These are phyloP conservation scores for Rotaria sp. DNA, from an alignment of 2,888 invertebrate species.

Conservation along the genomic window DNA sequence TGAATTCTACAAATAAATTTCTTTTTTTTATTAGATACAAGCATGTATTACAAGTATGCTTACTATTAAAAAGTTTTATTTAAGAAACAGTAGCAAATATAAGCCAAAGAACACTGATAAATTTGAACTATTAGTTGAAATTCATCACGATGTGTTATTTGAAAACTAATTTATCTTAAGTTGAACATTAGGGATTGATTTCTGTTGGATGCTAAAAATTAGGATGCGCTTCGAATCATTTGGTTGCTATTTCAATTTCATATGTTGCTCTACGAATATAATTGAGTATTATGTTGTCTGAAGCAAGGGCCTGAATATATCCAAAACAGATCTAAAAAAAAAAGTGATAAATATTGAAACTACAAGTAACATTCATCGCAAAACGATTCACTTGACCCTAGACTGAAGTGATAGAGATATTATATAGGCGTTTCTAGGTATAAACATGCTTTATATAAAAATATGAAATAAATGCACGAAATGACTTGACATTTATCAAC, in stretches of 20 bases:
- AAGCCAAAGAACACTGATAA: not conserved
- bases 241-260: slow-evolving; percentile 84
- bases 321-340: slow-evolving; percentile 94
- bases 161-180: not conserved
- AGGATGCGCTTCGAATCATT: slow-evolving; percentile 71
- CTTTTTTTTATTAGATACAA: too few species aligned
- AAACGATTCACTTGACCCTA: too few species aligned
- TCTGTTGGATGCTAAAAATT: slow-evolving; percentile 59
- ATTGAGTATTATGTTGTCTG: slow-evolving; percentile 64
- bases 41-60: not conserved
- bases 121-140: not conserved
- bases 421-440: too few species aligned
- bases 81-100: not conserved
- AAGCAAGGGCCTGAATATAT: slow-evolving; percentile 69
- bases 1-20: too few species aligned
- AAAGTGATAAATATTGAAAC: too few species aligned
- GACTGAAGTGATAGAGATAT: too few species aligned
- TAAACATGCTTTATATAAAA: too few species aligned
- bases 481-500: too few species aligned
- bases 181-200: not conserved
- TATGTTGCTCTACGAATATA: slow-evolving; percentile 65
- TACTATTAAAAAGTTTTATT: not conserved
- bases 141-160: not conserved
- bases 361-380: too few species aligned
- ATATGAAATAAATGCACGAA: too few species aligned